These are phyloP conservation scores for Hoplostethus atlanticus DNA, from an alignment of 2,797 vertebrate genomes.

Conservation along the genomic window DNA sequence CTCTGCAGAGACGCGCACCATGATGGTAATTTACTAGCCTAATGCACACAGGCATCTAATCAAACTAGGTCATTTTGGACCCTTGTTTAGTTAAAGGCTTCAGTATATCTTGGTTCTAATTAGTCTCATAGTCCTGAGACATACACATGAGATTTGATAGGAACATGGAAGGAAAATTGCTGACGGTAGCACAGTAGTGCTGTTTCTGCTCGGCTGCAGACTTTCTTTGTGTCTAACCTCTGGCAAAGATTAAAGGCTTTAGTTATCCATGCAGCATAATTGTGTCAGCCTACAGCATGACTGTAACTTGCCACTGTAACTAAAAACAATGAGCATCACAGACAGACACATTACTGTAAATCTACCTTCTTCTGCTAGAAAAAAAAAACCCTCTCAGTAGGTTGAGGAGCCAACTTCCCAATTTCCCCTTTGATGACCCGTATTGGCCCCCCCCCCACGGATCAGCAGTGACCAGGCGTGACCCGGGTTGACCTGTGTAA, in stretches of 20 bases:
- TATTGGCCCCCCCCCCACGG: conserved; percentile 50
- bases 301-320: conserved; percentile 1
- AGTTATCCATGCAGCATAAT: conserved; percentile 44
- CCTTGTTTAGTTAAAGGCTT: conserved; percentile 31
- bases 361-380: conserved; percentile 38
- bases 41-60: conserved; percentile 62
- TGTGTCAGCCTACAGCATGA: neutral
- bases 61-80: conserved; percentile 38
- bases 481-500: conserved; percentile 70
- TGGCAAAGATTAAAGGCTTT: conserved; percentile 31
- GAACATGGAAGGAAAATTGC: conserved; percentile 6
- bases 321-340: no score
- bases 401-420: conserved; percentile 54
- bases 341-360: neutral
- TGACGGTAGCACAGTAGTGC: conserved; percentile 9
- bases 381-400: conserved; percentile 27
- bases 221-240: conserved; percentile 49
- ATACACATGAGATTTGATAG: conserved; percentile 13
- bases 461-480: conserved; percentile 60
- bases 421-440: conserved; percentile 65
- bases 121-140: conserved; percentile 8
- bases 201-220: conserved; percentile 13
- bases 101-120: conserved; percentile 11
- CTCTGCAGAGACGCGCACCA: conserved; percentile 59
- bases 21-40: conserved; percentile 60